Evolutionary conservation across 92 coral and sea anemone species (phyloP), one percentile per base, ranked within the genome.

Genomic region (Palythoa grandis): DNA sequence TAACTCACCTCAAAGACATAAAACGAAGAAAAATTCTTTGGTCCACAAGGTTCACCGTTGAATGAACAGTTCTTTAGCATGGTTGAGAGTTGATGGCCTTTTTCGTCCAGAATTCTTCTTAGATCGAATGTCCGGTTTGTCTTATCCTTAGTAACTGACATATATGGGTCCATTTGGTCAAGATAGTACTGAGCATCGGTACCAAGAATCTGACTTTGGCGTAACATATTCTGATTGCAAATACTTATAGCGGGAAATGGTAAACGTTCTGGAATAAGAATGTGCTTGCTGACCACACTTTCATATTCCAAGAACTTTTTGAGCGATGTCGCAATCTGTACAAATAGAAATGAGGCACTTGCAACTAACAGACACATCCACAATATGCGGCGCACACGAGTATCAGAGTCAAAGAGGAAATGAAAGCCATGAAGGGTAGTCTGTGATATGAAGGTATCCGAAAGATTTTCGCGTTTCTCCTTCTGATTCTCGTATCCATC

Each of bases 401-500:
- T 77, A 11, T 57, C 54, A 22, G 82, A 57, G 52, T 77, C 82
- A 24, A 77, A 77, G 52, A 56, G 50, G 52, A 54, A 77, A 15
- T 77, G 82, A 77, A 77, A 77, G 5, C 82, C 82, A 38, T 77
- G 68, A 57, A 77, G 82, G 13, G 70, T 77, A 22, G 82, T 77
- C 11, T 77, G 82, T 14, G 82, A 77, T 6, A 58, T 40, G 23
- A 77, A 77, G 0, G 68, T 20, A 0, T 77, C 82, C 22, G 54
- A 10, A 5, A 77, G 23, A 3, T 54, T 15, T 29, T 29, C 35
- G 35, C 50, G 82, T 17, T 54, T 76, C 20, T 52, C 66, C 11
- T 52, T 12, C 13, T 38, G 39, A 24, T 22, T 7, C 6, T 40
- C 12, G 8, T 40, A 16, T 40, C 53, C 52, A 13, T 8, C 25